A percentile compares a stretch with the other conserved stretches of the same genome.
Evolutionary conservation across 2,797 vertebrate species (phyloP).

Genomic region (Crenichthys baileyi): DNA sequence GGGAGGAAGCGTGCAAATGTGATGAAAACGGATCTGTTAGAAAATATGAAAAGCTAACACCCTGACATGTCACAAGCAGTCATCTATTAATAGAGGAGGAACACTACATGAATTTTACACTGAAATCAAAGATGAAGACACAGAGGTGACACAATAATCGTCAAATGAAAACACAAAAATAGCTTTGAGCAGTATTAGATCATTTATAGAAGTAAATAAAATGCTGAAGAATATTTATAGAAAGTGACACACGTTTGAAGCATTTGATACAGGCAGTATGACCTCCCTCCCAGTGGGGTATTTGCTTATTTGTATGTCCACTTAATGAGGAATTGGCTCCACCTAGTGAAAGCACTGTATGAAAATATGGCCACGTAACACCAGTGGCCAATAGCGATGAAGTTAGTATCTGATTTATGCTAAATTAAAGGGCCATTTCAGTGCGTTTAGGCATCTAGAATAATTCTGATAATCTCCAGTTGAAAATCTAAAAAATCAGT

Average conservation of each 20-base stretch:
- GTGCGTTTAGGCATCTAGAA: neutral
- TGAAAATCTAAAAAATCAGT: neutral
- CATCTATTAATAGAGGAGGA: constrained; percentile 24
- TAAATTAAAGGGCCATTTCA: neutral
- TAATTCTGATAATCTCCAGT: neutral
- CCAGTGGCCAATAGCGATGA: neutral
- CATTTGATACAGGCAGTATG: neutral
- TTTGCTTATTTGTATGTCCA: neutral
- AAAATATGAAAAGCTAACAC: constrained; percentile 24
- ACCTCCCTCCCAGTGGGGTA: neutral
- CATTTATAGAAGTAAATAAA: neutral
- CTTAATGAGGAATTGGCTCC: neutral
- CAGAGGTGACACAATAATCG: neutral
- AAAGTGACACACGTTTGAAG: neutral
- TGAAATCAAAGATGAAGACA: neutral
- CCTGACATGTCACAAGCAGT: constrained; percentile 41
- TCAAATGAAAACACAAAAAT: neutral
- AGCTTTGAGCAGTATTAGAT: neutral
- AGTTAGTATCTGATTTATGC: neutral
- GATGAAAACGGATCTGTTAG: constrained; percentile 20
- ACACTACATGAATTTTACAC: constrained; percentile 9
- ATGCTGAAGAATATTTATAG: neutral
- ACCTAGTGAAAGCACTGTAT: neutral
- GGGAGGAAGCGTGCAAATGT: constrained; percentile 8
- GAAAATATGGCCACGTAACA: no score